Percentiles rank a stretch among this genome's conserved stretches.
Evolutionary conservation across 2,113 vertebrate genomes (phyloP).

Genomic region (Nicator chloris): DNA sequence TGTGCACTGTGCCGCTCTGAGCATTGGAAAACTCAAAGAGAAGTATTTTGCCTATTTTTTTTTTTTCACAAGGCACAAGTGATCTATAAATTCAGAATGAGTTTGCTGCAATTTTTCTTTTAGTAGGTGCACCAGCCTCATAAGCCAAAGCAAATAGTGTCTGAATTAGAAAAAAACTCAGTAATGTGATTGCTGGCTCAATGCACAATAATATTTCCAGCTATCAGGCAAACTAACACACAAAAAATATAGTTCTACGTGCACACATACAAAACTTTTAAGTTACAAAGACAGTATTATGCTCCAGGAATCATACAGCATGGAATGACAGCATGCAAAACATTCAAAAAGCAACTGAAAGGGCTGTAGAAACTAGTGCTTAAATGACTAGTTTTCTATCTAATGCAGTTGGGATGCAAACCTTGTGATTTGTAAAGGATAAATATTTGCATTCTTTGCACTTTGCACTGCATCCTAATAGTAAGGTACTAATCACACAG

Average conservation of each 20-base stretch:
- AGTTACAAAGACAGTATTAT: not conserved
- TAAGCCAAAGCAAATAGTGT: not conserved
- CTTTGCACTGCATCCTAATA: conserved; percentile 29
- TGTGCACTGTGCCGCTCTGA: not conserved
- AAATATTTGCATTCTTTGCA: conserved; percentile 64
- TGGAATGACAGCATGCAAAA: conserved; percentile 26
- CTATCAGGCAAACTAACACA: not conserved
- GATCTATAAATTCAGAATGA: not conserved
- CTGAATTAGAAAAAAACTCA: not conserved
- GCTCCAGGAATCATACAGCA: not conserved
- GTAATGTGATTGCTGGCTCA: not conserved
- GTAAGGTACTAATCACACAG: not conserved
- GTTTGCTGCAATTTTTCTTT: not conserved
- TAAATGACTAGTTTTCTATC: not conserved
- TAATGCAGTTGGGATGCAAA: not conserved
- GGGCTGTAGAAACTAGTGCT: not conserved
- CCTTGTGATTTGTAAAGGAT: not conserved
- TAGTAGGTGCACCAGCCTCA: not conserved
- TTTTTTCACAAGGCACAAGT: not conserved
- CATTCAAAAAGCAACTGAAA: not conserved
- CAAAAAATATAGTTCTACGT: not conserved
- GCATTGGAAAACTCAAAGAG: not conserved
- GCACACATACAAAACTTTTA: not conserved
- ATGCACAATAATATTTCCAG: not conserved
- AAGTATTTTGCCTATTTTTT: not conserved